Conservation (phyloP, 2,797 vertebrate genomes). For the Diceros bicornis region DNA sequence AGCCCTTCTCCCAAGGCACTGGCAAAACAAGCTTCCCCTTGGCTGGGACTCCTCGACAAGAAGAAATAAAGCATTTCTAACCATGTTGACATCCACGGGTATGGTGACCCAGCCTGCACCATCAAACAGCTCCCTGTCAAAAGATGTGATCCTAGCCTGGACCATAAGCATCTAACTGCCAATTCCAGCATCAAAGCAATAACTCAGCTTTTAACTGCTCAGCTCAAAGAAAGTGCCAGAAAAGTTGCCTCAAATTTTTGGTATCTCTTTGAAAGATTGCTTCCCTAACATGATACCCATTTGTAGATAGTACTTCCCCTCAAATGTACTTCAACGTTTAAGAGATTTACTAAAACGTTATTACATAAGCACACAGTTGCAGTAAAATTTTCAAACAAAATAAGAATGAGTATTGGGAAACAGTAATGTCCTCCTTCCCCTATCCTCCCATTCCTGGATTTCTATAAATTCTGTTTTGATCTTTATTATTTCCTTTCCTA, state of each 20-base stretch:
- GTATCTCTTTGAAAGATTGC: constrained; percentile 85
- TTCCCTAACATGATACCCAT: constrained; percentile 81
- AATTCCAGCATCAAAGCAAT: constrained; percentile 83
- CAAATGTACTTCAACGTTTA: constrained; percentile 83
- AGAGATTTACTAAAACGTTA: constrained; percentile 74
- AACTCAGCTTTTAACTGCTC: background rate
- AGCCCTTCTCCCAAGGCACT: background rate
- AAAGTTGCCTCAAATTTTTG: constrained; percentile 81
- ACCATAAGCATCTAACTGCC: constrained; percentile 87
- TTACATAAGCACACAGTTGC: background rate
- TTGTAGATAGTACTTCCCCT: constrained; percentile 79
- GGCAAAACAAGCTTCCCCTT: constrained; percentile 82
- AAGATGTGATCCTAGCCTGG: constrained; percentile 85
- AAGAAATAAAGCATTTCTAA: constrained; percentile 84
- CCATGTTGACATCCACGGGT: constrained; percentile 77
- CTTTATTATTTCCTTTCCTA: background rate
- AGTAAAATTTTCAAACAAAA: background rate
- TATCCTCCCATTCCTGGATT: background rate
- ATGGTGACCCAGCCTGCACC: constrained; percentile 83
- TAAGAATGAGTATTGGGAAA: background rate
- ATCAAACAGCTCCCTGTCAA: constrained; percentile 85
- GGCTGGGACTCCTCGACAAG: constrained; percentile 79
- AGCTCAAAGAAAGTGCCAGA: constrained; percentile 77
- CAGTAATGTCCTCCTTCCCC: background rate
- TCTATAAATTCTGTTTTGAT: background rate